Base-by-base conservation (phyloP, 2,888 invertebrate species). In the Lumbricus terrestris region DNA sequence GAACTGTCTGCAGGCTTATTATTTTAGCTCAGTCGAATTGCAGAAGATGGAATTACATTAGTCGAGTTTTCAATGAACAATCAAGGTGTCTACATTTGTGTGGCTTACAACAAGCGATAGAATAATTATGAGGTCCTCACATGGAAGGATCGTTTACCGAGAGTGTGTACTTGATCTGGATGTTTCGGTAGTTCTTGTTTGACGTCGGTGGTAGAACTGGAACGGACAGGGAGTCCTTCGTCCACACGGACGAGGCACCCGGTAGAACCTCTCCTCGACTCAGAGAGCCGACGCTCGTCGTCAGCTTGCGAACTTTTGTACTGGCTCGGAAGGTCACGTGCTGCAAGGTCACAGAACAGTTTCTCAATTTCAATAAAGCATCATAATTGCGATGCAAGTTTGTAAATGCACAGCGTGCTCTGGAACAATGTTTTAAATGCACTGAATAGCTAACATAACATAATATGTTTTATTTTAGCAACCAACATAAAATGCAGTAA, bases 141-240 rank as follows among this genome's bases (percentile, higher is more conserved):
- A n/a, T 11, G n/a, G n/a, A 69, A n/a, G 69, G 69, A 69, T 69
- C 13, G 69, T 47, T 88, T 54, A 90, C 90, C 37, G 89, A 54
- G 54, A 90, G 23, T 15, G 90, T 88, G 40, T 90, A 90, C 82
- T 88, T 42, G 47, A 90, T 82, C 47, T 90, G 90, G 18, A 90
- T 88, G 89, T 42, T 34, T 69, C 89, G 37, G 83, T 85, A 88
- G 34, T 35, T 90, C 18, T 42, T 42, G 23, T 38, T 82, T n/a
- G 38, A 82, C 23, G 90, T 82, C 34, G 89, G 89, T 34, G 89
- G 90, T 18, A 89, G 69, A 38, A 42, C n/a, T 23, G 90, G 90
- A 40, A 90, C 89, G 34, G 54, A 35, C 33, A 90, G 89, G 34
- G 33, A 54, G 33, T 89, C 90, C 13, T 82, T 69, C 18, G 89